Base-by-base conservation (phyloP, 2,888 invertebrate genomes). In the Quadriops clusia region DNA sequence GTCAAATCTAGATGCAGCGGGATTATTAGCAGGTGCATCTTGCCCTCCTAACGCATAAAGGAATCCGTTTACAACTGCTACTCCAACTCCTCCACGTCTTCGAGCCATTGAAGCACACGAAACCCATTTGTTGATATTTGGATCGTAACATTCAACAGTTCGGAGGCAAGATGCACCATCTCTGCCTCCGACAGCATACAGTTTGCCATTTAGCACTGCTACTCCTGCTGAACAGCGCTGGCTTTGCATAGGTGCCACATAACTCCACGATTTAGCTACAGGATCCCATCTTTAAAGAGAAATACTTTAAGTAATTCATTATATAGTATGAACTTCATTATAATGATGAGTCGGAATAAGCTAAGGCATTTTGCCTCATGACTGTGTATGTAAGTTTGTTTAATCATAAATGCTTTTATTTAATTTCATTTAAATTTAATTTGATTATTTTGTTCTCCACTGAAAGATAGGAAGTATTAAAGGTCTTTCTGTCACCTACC, bases 1-100 rank as follows among this genome's bases (percentile, higher is more conserved):
- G 46, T 86, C 83, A 43, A 89, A 83, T 47, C 89, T 70, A 32
- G 75, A 74, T 3, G 87, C 83, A 33, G 77, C 73, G 1, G 83
- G 83, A 62, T 83, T 83, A 49, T 81, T 84, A 13, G 86, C 84
- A 0, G 93, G 90, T 6, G 90, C 86, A 60, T 93, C 93, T 61
- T 93, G 89, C 0, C 94, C 93, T 15, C 94, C 93, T 39, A 93
- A 65, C 2, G 90, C 93, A 61, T 91, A 94, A 28, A 94, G 66
- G 58, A 73, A 87, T 0, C 90, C 90, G 54, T 85, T 82, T 16
- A 84, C 77, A 1, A 86, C 86, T 33, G 86, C 83, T 11, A 78
- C 89, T 23, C 89, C 91, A 31, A 91, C 87, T 8, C 90, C 86
- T 3, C 91, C 89, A 32, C 93, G 69, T 12, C 86, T 69, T 38